Base-by-base conservation (phyloP, 1,140 invertebrate species). In the Pomacea maculata region DNA sequence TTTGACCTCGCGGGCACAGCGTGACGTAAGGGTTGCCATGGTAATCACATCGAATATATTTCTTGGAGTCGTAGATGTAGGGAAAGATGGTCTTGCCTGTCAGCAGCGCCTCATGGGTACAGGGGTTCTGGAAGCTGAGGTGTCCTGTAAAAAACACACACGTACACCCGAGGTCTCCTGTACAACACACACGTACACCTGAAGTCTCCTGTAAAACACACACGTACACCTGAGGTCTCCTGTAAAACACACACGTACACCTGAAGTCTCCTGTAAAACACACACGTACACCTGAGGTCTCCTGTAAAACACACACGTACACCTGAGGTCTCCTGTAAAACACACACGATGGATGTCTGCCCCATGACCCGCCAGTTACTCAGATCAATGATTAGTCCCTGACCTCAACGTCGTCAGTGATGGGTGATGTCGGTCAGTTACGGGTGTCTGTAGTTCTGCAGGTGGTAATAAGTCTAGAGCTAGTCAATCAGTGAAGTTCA, bases 21-120 rank as follows among this genome's bases (percentile, higher is more conserved):
- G 80, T 81, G 65, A 81, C 64, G 29, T 71, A 81, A 52, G 74
- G 61, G n/a, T 76, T 65, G 11, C 80, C 80, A 17, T 34, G 34
- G 55, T 64, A 72, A 67, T 81, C 80, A 71, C 80, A 81, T 3
- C 67, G 45, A 67, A 81, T 77, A 74, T 77, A 81, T 34, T n/a
- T 70, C 25, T 68, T 77, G 45, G 64, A 19, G 67, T 76, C 74
- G 54, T 65, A 63, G 3, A 67, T 45, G 68, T 77, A 75, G 3
- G 74, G 74, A 54, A 76, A 76, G 54, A 76, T 63, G 5, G 76
- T 54, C 12, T 29, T 19, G 17, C 75, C 75, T 6, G 57, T 25
- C 15, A 14, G 54, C 25, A 77, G 14, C 9, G 10, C 65, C 21
- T 77, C 74, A 15, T 11, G 74, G 9, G 65, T 81, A 55, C 80